Evolutionary conservation across 1,140 invertebrate species (phyloP).

Genomic region (Neodiprion fabricii): DNA sequence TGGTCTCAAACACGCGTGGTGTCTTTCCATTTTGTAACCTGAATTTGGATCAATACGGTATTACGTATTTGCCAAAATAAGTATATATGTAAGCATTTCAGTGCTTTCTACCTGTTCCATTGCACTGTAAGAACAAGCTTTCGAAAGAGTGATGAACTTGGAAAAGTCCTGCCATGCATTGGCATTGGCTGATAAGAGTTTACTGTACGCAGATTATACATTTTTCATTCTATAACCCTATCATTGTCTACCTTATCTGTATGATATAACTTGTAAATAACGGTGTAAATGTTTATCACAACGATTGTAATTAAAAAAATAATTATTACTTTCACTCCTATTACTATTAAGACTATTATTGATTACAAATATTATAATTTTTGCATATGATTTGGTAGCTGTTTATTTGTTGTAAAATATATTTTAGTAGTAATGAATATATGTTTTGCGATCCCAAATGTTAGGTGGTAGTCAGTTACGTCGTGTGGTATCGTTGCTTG

Average conservation of each 20-base stretch:
- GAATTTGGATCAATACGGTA: too few species aligned
- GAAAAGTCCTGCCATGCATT: neutral
- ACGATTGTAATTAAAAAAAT: neutral
- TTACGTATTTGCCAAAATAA: too few species aligned
- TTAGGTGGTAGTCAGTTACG: slow-evolving; percentile 11
- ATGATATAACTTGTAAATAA: slow-evolving; percentile 49
- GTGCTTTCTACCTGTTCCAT: too few species aligned
- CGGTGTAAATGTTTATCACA: slow-evolving; percentile 42
- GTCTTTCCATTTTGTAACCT: too few species aligned
- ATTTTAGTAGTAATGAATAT: slow-evolving; percentile 21
- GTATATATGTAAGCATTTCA: too few species aligned
- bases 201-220: neutral
- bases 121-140: too few species aligned
- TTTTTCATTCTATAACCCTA: neutral
- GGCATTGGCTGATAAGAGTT: neutral
- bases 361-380: slow-evolving; percentile 36
- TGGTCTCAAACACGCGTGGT: too few species aligned
- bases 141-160: neutral
- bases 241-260: slow-evolving; percentile 33
- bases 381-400: slow-evolving; percentile 35
- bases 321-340: neutral
- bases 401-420: slow-evolving; percentile 33
- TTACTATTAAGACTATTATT: slow-evolving; percentile 19
- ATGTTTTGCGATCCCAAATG: slow-evolving; percentile 12
- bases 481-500: neutral